Base-by-base conservation (phyloP, 2,888 invertebrate species). In the Invenusta paracnida region DNA sequence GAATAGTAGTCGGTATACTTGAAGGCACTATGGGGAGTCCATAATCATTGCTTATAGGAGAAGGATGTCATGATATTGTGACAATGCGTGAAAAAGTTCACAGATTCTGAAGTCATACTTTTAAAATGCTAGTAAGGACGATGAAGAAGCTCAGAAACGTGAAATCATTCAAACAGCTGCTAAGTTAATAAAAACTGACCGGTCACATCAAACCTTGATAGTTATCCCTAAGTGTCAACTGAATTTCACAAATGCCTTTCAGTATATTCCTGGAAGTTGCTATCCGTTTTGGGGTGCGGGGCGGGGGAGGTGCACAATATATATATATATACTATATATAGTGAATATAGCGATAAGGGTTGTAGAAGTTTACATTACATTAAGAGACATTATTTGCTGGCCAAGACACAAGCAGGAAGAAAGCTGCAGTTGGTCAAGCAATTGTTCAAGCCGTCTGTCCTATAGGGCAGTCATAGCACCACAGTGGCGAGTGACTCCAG, bases 371-470 rank as follows among this genome's bases (percentile, higher is more conserved):
- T n/a, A n/a, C n/a, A n/a, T n/a, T n/a, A n/a, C n/a, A n/a, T n/a
- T n/a, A n/a, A n/a, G n/a, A 48, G 1, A 67, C n/a, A 25, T 13
- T 88, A 0, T 82, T 88, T 85, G 23, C 17, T 25, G 85, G 66
- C 0, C 84, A 83, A 28, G 48, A 86, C 1, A 17, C 67, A 67
- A 29, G 30, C 5, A 5, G 79, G 1, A 89, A 88, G 85, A 13
- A 87, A 0, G 86, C 87, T 13, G 87, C 88, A 30, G 86, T 88
- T 27, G 88, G 88, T 11, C 88, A 89, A 82, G 88, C 88, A 25
- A 87, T 88, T n/a, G 85, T 88, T 79, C 88, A 88, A 73, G 87
- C 88, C 25, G 48, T 86, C 17, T 81, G 88, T 28, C 88, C 89
- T n/a, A n/a, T 48, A 83, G 87, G 66, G 67, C 82, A 0, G 25